Conservation (phyloP, 2,888 invertebrate species). For the Drosophila antonietae region DNA sequence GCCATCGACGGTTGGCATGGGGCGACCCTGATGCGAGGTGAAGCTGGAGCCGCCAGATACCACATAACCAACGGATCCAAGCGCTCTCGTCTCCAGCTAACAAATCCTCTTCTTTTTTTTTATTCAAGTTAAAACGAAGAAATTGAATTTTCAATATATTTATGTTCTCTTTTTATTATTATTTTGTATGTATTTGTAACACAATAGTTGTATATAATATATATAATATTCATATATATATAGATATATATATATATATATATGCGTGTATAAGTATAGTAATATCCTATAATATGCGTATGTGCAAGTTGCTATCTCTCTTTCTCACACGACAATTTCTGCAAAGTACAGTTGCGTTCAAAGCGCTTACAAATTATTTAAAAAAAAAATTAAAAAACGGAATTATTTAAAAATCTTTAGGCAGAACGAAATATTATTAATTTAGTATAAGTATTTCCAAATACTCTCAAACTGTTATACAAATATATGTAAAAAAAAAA, state of each 20-base stretch:
- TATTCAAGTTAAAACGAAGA: neutral
- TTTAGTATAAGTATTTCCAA: slow-evolving; percentile 3
- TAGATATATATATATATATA: slow-evolving; percentile 1
- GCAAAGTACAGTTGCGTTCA: slow-evolving; percentile 42
- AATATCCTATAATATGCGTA: slow-evolving; percentile 52
- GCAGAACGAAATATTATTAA: slow-evolving; percentile 13
- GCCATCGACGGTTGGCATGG: slow-evolving; percentile 42
- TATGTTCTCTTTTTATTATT: slow-evolving; percentile 33
- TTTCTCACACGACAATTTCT: slow-evolving; percentile 34
- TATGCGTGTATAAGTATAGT: slow-evolving; percentile 42
- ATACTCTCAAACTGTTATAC: slow-evolving; percentile 43
- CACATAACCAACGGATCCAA: slow-evolving; percentile 3
- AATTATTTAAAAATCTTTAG: slow-evolving; percentile 22
- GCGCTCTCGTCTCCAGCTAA: neutral
- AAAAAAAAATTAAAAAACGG: slow-evolving; percentile 8
- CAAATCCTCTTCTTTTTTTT: neutral
- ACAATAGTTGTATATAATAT: slow-evolving; percentile 70
- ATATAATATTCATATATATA: slow-evolving; percentile 17
- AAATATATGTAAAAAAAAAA: slow-evolving; percentile 9
- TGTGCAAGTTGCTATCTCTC: slow-evolving; percentile 35
- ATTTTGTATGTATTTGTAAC: slow-evolving; percentile 61
- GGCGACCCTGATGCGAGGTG: slow-evolving; percentile 67
- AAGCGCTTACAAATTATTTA: slow-evolving; percentile 26
- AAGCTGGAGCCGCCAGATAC: slow-evolving; percentile 69
- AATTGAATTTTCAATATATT: slow-evolving; percentile 2